Evolutionary conservation across 2,797 vertebrate genomes (phyloP), one percentile per base, ranked within the genome.

Genomic region (Phalanger gymnotis): DNA sequence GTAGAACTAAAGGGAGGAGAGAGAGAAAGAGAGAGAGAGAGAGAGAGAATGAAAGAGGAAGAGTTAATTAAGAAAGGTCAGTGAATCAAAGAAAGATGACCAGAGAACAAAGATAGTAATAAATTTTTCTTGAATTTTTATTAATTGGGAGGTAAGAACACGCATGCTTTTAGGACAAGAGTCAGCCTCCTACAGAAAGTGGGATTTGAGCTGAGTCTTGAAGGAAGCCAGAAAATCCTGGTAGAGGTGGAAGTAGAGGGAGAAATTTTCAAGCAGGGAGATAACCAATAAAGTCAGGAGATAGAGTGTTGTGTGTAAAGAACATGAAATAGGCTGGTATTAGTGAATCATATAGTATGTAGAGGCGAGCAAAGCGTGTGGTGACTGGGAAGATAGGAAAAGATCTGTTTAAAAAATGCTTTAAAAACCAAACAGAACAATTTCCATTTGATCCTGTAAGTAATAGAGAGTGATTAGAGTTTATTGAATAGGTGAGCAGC

Each of bases 81-180:
- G 96, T 96, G 98, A 98, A 99, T 98, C 98, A 98, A 98, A 98
- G 97, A 98, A 97, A 98, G 98, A 98, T 98, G 95, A 98, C 98
- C 97, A 98, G 97, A 98, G 97, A 94, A 56, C 97, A 98, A 94
- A 97, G 93, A 96, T 96, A 97, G 96, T 95, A 98, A 94, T 93
- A 81, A 16, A 81, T 81, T 94, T 96, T 90, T 97, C 97, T 97
- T 97, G 96, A 98, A 97, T 98, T 98, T 98, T 97, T 96, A 98
- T 94, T 91, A 97, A 96, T 96, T 93, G 97, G 95, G 90, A 92
- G 58, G 91, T 61, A 27, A 90, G 96, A 96, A 93, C 54, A 81
- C 30, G 95, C 40, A 92, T 90, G 96, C 40, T 73, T 73, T 73
- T 51, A 87, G 40, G 40, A 7, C 10, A 81, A 22, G 73, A 51